Evolutionary conservation across 2,113 vertebrate species (phyloP).

Genomic region (Corydoras maculifer): DNA sequence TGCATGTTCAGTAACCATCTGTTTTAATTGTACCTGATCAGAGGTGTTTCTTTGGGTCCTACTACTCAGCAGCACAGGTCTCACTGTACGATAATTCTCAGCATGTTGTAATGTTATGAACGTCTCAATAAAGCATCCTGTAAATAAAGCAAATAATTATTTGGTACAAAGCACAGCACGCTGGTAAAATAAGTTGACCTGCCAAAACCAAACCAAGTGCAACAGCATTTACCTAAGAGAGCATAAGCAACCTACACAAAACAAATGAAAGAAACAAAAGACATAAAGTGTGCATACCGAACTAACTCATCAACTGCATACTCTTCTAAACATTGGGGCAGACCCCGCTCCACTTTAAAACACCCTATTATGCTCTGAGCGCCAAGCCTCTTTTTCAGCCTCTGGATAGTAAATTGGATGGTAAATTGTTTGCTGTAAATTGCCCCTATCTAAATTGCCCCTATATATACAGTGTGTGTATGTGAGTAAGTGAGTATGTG

Average conservation of each 20-base stretch:
- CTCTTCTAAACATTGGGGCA: no score
- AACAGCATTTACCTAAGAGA: neutral
- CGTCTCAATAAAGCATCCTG: slow-evolving; percentile 20
- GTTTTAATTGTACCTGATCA: slow-evolving; percentile 47
- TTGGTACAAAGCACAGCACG: neutral
- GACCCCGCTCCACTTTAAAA: no score
- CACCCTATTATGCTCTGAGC: no score
- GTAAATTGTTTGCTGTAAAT: no score
- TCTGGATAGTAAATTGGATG: no score
- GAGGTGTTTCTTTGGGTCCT: slow-evolving; percentile 55
- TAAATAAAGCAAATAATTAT: neutral
- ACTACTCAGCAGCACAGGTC: slow-evolving; percentile 53
- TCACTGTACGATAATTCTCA: slow-evolving; percentile 61
- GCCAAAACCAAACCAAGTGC: no score
- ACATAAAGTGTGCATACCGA: no score
- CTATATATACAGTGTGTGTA: no score
- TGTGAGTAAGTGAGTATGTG: no score
- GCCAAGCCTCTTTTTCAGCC: no score
- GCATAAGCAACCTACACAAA: neutral
- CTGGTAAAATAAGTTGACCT: neutral
- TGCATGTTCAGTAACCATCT: neutral
- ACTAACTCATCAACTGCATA: no score
- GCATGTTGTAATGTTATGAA: slow-evolving; percentile 45
- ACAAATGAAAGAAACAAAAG: neutral
- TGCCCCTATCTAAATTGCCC: no score